These are phyloP conservation scores for Myxocyprinus asiaticus DNA, from an alignment of 2,113 vertebrate genomes.

Conservation along the genomic window DNA sequence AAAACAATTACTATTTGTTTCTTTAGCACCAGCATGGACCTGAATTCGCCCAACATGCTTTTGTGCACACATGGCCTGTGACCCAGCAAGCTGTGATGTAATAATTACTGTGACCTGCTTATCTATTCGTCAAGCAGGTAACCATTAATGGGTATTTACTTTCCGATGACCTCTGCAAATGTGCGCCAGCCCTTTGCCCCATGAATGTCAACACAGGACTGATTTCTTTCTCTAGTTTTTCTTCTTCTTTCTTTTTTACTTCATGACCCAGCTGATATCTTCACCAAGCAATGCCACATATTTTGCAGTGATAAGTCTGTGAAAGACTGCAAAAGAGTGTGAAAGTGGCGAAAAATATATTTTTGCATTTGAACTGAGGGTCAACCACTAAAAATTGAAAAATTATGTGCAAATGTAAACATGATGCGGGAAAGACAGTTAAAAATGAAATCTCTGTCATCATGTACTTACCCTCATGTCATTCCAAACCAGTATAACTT, in stretches of 20 bases:
- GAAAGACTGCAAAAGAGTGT: slow-evolving; percentile 23
- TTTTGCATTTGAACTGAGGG: slow-evolving; percentile 18
- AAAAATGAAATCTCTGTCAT: too few relatives aligned
- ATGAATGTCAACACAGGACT: slow-evolving; percentile 81
- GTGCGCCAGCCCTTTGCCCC: slow-evolving; percentile 79
- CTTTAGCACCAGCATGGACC: slow-evolving; percentile 70
- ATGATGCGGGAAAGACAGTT: neutral
- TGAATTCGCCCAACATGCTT: slow-evolving; percentile 73
- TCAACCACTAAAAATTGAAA: slow-evolving; percentile 22
- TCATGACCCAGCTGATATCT: slow-evolving; percentile 55
- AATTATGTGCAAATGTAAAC: neutral
- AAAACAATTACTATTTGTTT: slow-evolving; percentile 74
- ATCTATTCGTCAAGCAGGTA: slow-evolving; percentile 92
- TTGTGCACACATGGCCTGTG: slow-evolving; percentile 75
- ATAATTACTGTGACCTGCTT: slow-evolving; percentile 97
- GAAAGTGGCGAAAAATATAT: slow-evolving; percentile 13
- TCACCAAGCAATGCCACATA: slow-evolving; percentile 51
- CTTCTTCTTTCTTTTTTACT: slow-evolving; percentile 34
- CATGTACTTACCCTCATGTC: too few relatives aligned
- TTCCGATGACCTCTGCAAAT: slow-evolving; percentile 92
- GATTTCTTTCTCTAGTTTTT: slow-evolving; percentile 56
- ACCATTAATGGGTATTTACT: slow-evolving; percentile 99
- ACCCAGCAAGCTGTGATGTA: slow-evolving; percentile 81
- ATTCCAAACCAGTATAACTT: too few relatives aligned
- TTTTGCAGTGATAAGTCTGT: slow-evolving; percentile 7